These are phyloP conservation scores for Desmophyllum pertusum DNA, from an alignment of 92 coral and sea anemone genomes.

Conservation along the genomic window DNA sequence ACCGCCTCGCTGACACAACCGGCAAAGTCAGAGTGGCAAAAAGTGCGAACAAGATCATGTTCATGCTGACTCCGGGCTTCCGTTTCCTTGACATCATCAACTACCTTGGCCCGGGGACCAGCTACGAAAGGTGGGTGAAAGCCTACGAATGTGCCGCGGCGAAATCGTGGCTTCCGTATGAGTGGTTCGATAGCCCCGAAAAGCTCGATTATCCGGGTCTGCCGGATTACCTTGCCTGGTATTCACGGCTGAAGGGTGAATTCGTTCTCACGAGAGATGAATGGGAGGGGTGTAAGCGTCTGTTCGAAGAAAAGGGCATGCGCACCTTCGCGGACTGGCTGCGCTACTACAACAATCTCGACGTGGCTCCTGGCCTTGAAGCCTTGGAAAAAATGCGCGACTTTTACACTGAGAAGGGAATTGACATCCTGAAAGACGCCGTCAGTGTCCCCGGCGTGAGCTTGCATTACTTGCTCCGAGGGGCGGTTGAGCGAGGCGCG, in stretches of 20 bases:
- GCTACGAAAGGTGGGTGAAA: not conserved
- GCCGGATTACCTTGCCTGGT: not conserved
- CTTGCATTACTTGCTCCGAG: not conserved
- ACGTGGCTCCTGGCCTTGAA: too few species aligned
- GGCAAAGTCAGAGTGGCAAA: not conserved
- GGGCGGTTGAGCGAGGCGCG: not conserved
- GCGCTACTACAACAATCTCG: not conserved
- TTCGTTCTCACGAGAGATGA: too few species aligned
- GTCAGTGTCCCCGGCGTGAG: not conserved
- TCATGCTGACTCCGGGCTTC: not conserved
- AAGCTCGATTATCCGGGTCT: not conserved
- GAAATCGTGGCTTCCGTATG: constrained; percentile 37
- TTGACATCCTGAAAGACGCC: constrained; percentile 18
- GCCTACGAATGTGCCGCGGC: constrained; percentile 14
- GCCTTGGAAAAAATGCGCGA: not conserved
- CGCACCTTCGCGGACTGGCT: constrained; percentile 18
- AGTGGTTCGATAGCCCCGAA: not conserved
- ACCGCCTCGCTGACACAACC: not conserved
- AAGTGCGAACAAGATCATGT: not conserved
- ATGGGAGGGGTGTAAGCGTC: too few species aligned
- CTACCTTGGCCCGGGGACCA: not conserved
- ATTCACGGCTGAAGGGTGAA: not conserved
- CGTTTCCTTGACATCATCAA: not conserved
- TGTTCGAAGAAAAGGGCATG: too few species aligned
- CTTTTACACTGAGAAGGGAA: not conserved